Base-by-base conservation (phyloP, 2,113 vertebrate species). In the Dipodomys ordii region DNA sequence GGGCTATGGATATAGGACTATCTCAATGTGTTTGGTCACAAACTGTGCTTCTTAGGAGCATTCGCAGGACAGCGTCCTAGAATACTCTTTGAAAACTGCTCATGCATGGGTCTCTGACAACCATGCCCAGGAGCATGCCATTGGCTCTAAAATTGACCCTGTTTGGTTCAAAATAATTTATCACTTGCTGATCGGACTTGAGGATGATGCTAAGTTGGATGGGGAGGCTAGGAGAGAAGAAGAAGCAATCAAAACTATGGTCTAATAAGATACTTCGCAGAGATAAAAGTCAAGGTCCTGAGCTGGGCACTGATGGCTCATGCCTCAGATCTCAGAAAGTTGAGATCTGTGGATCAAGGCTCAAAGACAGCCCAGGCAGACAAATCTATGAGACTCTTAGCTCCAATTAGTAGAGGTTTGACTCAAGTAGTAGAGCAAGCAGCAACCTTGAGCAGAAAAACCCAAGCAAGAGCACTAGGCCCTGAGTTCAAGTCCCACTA, bases 21-120 rank as follows among this genome's bases (percentile, higher is more conserved):
- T 27, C 71, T 62, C 68, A 60, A 64, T 9, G 6, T 9, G 10
- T 23, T 22, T 72, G 30, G 79, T 72, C 88, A 76, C 5, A 81
- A 23, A n/a, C 15, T 30, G 87, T 32, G 35, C 32, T 65, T 74
- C 25, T 69, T 28, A 74, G 30, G 20, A 23, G 53, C n/a, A 49
- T 27, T 32, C 27, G 4, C 4, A 92, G 90, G 69, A 8, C 64
- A 22, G 7, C 15, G 9, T 67, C 32, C 32, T 39, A 83, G 39
- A 64, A 78, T 30, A 46, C 23, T 23, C 76, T 86, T 7, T 91
- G 53, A 91, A 60, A 93, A 89, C 79, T 11, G 67, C 27, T 91
- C 53, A 30, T 67, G 49, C 23, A 12, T 1, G 6, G 57, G 20
- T 32, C 44, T 16, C 0, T 83, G 80, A 80, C 18, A 49, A 57